Base-by-base conservation (phyloP, 2,113 vertebrate species). In the Gallinago undulata region DNA sequence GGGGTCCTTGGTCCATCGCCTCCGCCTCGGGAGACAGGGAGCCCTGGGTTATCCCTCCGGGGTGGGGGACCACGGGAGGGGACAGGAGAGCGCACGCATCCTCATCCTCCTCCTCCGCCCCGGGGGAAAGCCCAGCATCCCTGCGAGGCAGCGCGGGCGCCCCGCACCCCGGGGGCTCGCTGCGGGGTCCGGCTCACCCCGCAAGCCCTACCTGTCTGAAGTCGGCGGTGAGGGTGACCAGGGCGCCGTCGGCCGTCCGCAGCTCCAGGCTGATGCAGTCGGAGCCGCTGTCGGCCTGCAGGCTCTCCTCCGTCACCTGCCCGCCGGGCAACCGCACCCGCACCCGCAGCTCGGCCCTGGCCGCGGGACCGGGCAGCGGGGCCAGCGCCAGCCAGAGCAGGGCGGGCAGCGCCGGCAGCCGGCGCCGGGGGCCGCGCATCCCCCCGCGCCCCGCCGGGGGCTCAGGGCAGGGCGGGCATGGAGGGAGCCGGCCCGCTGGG, bases 231-330 rank as follows among this genome's bases (percentile, higher is more conserved):
- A 99, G 99, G 55, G 99, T 99, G 92, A 99, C 93, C 47, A 99
- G 98, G 10, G 99, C 98, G 14, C 99, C 99, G 69, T 99, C 99
- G 41, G 98, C 98, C 74, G 98, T 98, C 75, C 98, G 98, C 93
- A 99, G 99, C 97, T 99, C 99, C 25, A 99, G 96, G 43, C 98
- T 98, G 96, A 99, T 98, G 69, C 98, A 98, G 98, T 99, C 99
- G 48, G 94, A 97, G 35, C 98, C 98, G 75, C 98, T 98, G 98
- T 99, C 99, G 79, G 99, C 99, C 94, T 99, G 99, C 97, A 99
- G 94, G 64, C 98, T 98, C 98, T 99, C 99, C 95, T 99, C 99
- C 19, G 99, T 98, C 97, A 99, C 98, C 95, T 98, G 98, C 91
- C 99, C 99, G 96, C 99, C 99, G 14, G 98, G 95, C 94, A 99